These are phyloP conservation scores for Oxygymnocypris stewartii DNA, from an alignment of 2,113 vertebrate species.

Conservation along the genomic window DNA sequence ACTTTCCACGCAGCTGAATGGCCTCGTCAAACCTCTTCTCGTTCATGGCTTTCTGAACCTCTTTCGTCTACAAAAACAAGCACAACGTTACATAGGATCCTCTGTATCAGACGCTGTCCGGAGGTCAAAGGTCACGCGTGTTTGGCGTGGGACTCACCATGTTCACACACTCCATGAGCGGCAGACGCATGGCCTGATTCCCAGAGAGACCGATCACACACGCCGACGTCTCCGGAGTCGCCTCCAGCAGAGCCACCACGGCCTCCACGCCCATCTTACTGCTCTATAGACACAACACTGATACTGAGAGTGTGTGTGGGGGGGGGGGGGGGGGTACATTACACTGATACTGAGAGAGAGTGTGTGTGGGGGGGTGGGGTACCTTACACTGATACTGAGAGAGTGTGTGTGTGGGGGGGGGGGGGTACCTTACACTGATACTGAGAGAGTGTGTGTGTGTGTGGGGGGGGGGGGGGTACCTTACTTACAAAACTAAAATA, in stretches of 20 bases:
- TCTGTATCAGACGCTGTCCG: not conserved
- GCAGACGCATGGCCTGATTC: slow-evolving; percentile 91
- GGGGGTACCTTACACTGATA: too few relatives aligned
- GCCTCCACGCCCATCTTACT: slow-evolving; percentile 95
- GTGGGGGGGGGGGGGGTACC: too few relatives aligned
- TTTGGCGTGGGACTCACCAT: slow-evolving; percentile 78
- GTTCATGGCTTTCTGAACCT: slow-evolving; percentile 88
- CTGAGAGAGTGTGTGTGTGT: too few relatives aligned
- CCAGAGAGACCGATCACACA: slow-evolving; percentile 94
- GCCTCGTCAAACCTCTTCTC: slow-evolving; percentile 86
- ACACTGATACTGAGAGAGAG: too few relatives aligned
- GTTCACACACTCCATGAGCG: slow-evolving; percentile 96
- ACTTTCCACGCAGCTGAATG: slow-evolving; percentile 90
- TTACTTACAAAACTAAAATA: too few relatives aligned
- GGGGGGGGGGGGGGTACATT: too few relatives aligned
- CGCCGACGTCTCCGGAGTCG: slow-evolving; percentile 87
- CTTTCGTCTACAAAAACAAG: slow-evolving; percentile 82
- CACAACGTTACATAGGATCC: not conserved
- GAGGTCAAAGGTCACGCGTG: not conserved
- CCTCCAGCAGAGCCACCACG: slow-evolving; percentile 92
- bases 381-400: too few relatives aligned
- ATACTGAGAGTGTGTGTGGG: too few relatives aligned
- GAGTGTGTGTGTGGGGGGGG: too few relatives aligned
- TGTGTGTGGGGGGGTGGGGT: too few relatives aligned
- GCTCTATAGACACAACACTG: slow-evolving; percentile 69